Percentiles rank a stretch among this genome's conserved stretches.
Evolutionary conservation across 2,113 vertebrate genomes (phyloP).

Genomic region (Dolichallabes microphthalmus): DNA sequence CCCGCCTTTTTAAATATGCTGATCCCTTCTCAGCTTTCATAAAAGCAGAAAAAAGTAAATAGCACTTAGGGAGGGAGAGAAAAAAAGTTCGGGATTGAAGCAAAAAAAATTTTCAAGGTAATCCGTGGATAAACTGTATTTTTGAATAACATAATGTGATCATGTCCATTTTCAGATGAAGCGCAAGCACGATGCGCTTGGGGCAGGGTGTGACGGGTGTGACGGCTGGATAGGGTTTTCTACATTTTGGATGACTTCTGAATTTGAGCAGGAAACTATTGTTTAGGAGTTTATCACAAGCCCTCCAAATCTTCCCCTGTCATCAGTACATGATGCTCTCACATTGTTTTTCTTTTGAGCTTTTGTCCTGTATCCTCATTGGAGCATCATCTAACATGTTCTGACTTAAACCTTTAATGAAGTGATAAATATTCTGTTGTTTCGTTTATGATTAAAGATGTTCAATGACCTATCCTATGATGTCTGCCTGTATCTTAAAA

Average conservation of each 20-base stretch:
- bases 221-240: neutral
- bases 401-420: neutral
- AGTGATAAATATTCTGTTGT: too few species aligned
- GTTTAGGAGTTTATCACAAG: constrained; percentile 14
- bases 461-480: too few species aligned
- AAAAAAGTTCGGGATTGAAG: constrained; percentile 35
- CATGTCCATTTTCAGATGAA: constrained; percentile 22
- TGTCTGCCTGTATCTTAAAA: too few species aligned
- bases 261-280: constrained; percentile 29
- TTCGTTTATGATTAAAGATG: too few species aligned
- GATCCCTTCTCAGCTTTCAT: constrained; percentile 33
- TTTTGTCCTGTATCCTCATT: neutral
- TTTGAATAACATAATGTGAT: constrained; percentile 44
- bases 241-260: constrained; percentile 28
- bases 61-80: neutral
- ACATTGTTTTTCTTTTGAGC: neutral
- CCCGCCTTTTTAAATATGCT: constrained; percentile 40
- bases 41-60: constrained; percentile 25
- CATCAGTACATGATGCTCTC: neutral
- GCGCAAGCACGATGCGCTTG: neutral
- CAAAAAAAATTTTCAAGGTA: constrained; percentile 23
- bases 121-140: constrained; percentile 47
- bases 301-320: neutral
- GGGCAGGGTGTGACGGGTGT: neutral
- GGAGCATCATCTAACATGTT: neutral